phyloP scores from a whole-genome alignment of 2,113 vertebrate species.

The Pseudorhombus dupliciocellatus region DNA sequence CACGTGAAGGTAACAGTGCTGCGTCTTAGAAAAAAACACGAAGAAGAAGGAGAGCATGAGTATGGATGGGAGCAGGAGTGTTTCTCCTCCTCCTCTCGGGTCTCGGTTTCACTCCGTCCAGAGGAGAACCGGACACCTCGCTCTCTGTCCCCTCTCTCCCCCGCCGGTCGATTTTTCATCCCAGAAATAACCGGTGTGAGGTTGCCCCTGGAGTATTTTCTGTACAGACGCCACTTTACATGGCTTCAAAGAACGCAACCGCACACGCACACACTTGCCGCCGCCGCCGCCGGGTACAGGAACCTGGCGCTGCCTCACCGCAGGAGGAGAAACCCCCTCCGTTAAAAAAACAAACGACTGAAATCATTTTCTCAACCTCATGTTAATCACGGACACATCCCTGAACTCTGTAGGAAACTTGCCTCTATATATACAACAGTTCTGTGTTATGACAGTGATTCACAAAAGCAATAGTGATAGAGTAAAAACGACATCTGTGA shows the following conservation, averaged over 20 bases:
- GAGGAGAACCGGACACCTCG: slow-evolving; percentile 50
- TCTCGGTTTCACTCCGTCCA: slow-evolving; percentile 29
- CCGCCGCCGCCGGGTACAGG: slow-evolving; percentile 24
- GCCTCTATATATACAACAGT: slow-evolving; percentile 66
- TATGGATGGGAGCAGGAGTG: slow-evolving; percentile 54
- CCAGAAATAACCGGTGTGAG: slow-evolving; percentile 66
- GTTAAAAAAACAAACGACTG: not conserved
- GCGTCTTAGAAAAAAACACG: not conserved
- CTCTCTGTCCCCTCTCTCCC: slow-evolving; percentile 4
- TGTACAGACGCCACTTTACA: not conserved
- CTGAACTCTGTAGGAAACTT: slow-evolving; percentile 67
- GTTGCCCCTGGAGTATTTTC: slow-evolving; percentile 41
- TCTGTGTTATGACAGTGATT: slow-evolving; percentile 68
- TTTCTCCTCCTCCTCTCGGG: not conserved
- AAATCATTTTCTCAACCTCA: slow-evolving; percentile 13
- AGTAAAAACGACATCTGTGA: slow-evolving; percentile 65
- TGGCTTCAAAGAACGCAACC: not conserved
- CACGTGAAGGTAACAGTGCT: not conserved
- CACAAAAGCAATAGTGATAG: slow-evolving; percentile 68
- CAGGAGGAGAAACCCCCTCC: not conserved
- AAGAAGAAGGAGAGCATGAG: slow-evolving; percentile 20
- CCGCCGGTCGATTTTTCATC: slow-evolving; percentile 55
- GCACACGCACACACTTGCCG: not conserved
- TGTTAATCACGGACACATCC: slow-evolving; percentile 59
- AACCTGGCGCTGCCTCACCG: slow-evolving; percentile 30